These are phyloP conservation scores for Octonoba sinensis DNA, from an alignment of 2,888 invertebrate genomes.

Conservation along the genomic window DNA sequence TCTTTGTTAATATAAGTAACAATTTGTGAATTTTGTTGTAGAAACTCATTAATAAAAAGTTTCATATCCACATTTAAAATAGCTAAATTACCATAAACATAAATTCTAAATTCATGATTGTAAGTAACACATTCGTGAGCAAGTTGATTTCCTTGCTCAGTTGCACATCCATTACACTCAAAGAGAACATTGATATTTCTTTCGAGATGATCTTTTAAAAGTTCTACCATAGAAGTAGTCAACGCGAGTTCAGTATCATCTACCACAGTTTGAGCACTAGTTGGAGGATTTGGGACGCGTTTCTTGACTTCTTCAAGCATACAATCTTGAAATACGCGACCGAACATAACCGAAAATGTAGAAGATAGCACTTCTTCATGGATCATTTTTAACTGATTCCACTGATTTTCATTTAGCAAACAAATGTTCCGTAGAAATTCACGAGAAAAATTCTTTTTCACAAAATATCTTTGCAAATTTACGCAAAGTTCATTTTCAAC, in stretches of 20 bases:
- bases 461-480: not conserved
- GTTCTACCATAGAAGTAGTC: constrained; percentile 1
- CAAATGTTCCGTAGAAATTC: not conserved
- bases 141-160: not conserved
- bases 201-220: not conserved
- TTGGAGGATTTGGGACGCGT: not conserved
- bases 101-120: not conserved
- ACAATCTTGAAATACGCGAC: not conserved
- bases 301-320: not conserved
- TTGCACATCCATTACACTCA: not conserved
- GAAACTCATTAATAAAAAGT: not conserved
- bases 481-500: not conserved
- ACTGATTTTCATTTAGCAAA: not conserved
- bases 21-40: not conserved
- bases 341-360: not conserved
- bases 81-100: not conserved
- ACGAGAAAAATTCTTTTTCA: not conserved
- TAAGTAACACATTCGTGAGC: not conserved
- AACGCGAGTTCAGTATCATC: not conserved
- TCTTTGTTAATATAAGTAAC: not conserved
- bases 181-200: not conserved
- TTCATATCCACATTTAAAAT: not conserved
- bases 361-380: not conserved
- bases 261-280: not conserved
- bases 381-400: not conserved